These are phyloP conservation scores for Acipenser oxyrinchus DNA, from an alignment of 2,797 vertebrate species.

Conservation along the genomic window DNA sequence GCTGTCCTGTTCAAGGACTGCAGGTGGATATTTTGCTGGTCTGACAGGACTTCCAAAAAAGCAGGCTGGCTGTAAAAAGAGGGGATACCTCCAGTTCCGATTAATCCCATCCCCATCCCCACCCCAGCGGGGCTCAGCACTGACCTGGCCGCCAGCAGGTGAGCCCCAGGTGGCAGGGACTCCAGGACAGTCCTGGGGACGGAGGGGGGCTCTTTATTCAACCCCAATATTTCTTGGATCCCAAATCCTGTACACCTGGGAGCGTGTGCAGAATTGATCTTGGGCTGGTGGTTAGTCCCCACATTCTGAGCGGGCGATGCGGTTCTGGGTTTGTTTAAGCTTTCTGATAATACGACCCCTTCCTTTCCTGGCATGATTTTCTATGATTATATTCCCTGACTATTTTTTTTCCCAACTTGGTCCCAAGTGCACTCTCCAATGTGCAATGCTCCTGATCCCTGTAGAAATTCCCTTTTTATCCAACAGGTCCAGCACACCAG, in stretches of 20 bases:
- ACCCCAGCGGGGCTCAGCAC: slow-evolving; percentile 76
- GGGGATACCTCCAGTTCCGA: slow-evolving; percentile 79
- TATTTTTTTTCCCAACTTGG: slow-evolving; percentile 37
- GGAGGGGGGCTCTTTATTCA: slow-evolving; percentile 85
- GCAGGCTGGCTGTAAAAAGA: slow-evolving; percentile 88
- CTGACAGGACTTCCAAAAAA: slow-evolving; percentile 86
- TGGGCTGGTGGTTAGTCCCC: slow-evolving; percentile 48
- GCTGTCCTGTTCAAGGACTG: slow-evolving; percentile 71
- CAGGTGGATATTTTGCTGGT: slow-evolving; percentile 79
- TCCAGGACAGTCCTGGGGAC: slow-evolving; percentile 67
- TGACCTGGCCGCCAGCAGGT: slow-evolving; percentile 83
- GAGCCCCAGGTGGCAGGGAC: slow-evolving; percentile 72
- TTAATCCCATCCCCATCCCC: slow-evolving; percentile 83
- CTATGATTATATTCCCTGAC: slow-evolving; percentile 35
- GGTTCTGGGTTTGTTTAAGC: slow-evolving; percentile 67
- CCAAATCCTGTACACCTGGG: slow-evolving; percentile 90
- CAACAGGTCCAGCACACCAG: slow-evolving; percentile 88
- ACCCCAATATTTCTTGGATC: slow-evolving; percentile 93
- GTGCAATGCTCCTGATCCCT: slow-evolving; percentile 72
- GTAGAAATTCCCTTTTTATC: slow-evolving; percentile 92
- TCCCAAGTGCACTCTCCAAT: slow-evolving; percentile 82
- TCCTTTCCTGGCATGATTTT: slow-evolving; percentile 84
- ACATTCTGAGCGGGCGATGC: slow-evolving; percentile 42
- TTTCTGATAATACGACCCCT: slow-evolving; percentile 70
- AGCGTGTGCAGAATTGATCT: slow-evolving; percentile 52